A percentile compares a stretch with the other conserved stretches of the same genome.
Evolutionary conservation across 2,113 vertebrate species (phyloP).

Genomic region (mouse (Mus musculus)): DNA sequence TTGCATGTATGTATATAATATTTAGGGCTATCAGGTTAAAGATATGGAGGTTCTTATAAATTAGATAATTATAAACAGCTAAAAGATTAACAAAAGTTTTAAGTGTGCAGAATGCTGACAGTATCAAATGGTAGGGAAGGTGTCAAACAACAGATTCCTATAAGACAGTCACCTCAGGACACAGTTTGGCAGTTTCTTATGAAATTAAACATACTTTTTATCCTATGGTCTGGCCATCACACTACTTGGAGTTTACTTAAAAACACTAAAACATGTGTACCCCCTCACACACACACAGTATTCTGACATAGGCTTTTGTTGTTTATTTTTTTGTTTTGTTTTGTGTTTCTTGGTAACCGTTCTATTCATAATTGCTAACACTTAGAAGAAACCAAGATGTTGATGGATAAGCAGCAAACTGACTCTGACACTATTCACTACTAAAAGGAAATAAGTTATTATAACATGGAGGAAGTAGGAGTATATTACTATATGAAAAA

Average conservation of each 20-base stretch:
- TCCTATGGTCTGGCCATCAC: background rate
- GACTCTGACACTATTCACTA: background rate
- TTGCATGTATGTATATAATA: background rate
- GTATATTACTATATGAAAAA: background rate
- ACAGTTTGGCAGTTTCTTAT: background rate
- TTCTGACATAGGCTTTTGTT: background rate
- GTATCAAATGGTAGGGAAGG: background rate
- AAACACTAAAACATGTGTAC: background rate
- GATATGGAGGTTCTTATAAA: background rate
- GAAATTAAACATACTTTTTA: background rate
- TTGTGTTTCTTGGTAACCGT: background rate
- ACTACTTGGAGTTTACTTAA: background rate
- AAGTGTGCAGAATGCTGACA: background rate
- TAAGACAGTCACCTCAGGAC: background rate
- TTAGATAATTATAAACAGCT: background rate
- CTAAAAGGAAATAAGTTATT: background rate
- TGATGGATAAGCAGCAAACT: background rate
- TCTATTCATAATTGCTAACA: background rate
- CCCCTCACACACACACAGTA: background rate
- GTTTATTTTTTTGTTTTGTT: too few relatives aligned
- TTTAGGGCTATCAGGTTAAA: background rate
- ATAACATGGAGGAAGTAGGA: background rate
- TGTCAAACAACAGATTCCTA: background rate
- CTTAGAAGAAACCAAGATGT: background rate
- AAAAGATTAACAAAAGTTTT: background rate